Percentiles rank a stretch among this genome's conserved stretches.
Evolutionary conservation across 1,140 invertebrate species (phyloP).

Genomic region (Anastrepha ludens): DNA sequence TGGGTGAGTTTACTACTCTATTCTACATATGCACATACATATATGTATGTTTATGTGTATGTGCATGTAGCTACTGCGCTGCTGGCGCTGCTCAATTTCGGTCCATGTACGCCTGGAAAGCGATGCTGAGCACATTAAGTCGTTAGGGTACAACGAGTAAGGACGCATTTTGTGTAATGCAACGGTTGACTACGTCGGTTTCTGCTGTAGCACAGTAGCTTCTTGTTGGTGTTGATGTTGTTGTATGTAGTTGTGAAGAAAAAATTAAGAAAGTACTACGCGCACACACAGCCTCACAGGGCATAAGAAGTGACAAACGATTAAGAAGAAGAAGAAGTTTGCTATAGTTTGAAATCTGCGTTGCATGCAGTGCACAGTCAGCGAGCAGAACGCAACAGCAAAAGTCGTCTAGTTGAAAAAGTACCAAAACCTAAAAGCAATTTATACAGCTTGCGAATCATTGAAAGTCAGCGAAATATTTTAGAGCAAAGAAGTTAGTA

Average conservation of each 20-base stretch:
- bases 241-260: constrained; percentile 23
- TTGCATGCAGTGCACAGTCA: constrained; percentile 46
- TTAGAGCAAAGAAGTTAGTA: background rate
- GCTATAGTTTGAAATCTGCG: constrained; percentile 41
- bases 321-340: constrained; percentile 19
- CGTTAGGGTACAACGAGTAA: constrained; percentile 72
- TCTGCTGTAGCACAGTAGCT: constrained; percentile 48
- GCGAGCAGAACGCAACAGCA: constrained; percentile 41
- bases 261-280: constrained; percentile 30
- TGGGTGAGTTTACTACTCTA: background rate
- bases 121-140: constrained; percentile 73
- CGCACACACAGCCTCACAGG: background rate
- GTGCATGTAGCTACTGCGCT: background rate
- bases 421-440: background rate
- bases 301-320: background rate
- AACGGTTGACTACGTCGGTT: constrained; percentile 51
- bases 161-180: constrained; percentile 65
- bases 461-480: background rate
- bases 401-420: constrained; percentile 39
- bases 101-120: constrained; percentile 72
- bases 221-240: background rate
- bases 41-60: background rate
- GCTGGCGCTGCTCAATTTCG: constrained; percentile 56
- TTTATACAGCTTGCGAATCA: background rate
- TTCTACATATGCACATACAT: background rate